Evolutionary conservation across 2,797 vertebrate genomes (phyloP).

Genomic region (Trematomus bernacchii): DNA sequence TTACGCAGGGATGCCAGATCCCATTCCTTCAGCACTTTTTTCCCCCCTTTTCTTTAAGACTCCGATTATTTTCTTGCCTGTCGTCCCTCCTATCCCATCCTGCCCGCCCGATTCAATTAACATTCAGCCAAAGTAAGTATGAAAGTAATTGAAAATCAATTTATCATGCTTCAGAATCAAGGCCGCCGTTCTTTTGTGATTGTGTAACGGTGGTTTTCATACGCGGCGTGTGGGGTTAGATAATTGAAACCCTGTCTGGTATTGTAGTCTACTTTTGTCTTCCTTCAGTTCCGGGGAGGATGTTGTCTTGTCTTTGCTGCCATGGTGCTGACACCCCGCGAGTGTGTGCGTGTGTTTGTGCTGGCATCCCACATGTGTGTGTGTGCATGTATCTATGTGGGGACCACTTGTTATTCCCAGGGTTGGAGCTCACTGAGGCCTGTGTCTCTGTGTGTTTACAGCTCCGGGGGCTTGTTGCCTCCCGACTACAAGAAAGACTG

Average conservation of each 20-base stretch:
- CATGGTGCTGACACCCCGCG: slow-evolving; percentile 60
- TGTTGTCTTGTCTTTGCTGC: slow-evolving; percentile 72
- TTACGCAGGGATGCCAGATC: slow-evolving; percentile 75
- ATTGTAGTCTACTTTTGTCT: slow-evolving; percentile 63
- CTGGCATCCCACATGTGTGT: slow-evolving; percentile 44
- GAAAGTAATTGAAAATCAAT: slow-evolving; percentile 83
- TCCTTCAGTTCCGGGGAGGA: slow-evolving; percentile 62
- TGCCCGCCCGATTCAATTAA: slow-evolving; percentile 78
- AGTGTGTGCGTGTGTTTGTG: slow-evolving; percentile 62
- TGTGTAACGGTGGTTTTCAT: slow-evolving; percentile 64
- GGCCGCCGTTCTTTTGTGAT: slow-evolving; percentile 68
- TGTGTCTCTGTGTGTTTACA: slow-evolving; percentile 84
- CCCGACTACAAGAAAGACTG: slow-evolving; percentile 82
- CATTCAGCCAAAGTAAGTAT: slow-evolving; percentile 75
- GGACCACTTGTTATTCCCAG: slow-evolving; percentile 84
- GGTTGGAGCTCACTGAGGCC: slow-evolving; percentile 77
- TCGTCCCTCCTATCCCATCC: slow-evolving; percentile 62
- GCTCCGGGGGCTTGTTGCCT: slow-evolving; percentile 86
- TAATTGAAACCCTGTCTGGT: slow-evolving; percentile 43
- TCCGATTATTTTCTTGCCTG: slow-evolving; percentile 68
- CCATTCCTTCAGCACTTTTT: slow-evolving; percentile 72
- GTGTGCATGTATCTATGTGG: slow-evolving; percentile 60
- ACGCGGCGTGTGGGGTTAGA: slow-evolving; percentile 39
- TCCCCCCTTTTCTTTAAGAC: slow-evolving; percentile 28
- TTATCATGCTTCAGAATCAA: slow-evolving; percentile 81